Percentiles rank a stretch among this genome's conserved stretches.
Conservation (phyloP, 2,888 invertebrate genomes). For the Tenthredo scrophulariae region DNA sequence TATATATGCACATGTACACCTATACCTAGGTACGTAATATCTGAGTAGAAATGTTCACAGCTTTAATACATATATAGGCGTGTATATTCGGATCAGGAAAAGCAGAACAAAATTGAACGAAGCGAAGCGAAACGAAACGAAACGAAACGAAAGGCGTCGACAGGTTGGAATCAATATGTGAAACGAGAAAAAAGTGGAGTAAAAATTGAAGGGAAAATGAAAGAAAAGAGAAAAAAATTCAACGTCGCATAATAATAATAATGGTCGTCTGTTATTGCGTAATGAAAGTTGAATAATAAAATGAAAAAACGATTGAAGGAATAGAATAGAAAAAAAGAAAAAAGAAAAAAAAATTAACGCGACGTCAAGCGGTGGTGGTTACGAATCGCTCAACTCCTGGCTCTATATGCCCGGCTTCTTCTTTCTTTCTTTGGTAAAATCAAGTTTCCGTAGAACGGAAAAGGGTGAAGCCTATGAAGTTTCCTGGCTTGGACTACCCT, state of each 20-base stretch:
- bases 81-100: background rate
- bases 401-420: background rate
- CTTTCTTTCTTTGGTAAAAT: background rate
- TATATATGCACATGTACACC: background rate
- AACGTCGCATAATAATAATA: background rate
- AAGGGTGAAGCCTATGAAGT: slow-evolving; percentile 16
- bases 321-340: background rate
- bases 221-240: background rate
- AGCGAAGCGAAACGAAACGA: background rate
- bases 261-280: background rate
- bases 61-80: background rate
- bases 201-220: too few species aligned
- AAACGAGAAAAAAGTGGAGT: background rate
- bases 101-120: background rate
- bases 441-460: slow-evolving; percentile 19
- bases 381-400: background rate
- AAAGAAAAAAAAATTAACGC: background rate
- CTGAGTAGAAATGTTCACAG: slow-evolving; percentile 4
- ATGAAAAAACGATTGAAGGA: background rate
- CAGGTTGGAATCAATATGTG: background rate
- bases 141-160: background rate
- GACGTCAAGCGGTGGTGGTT: background rate
- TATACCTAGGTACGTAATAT: background rate
- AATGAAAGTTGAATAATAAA: background rate
- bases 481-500: background rate